Percentiles rank a stretch among this genome's conserved stretches.
Conservation (phyloP, 2,113 vertebrate genomes). For the Caretta caretta region DNA sequence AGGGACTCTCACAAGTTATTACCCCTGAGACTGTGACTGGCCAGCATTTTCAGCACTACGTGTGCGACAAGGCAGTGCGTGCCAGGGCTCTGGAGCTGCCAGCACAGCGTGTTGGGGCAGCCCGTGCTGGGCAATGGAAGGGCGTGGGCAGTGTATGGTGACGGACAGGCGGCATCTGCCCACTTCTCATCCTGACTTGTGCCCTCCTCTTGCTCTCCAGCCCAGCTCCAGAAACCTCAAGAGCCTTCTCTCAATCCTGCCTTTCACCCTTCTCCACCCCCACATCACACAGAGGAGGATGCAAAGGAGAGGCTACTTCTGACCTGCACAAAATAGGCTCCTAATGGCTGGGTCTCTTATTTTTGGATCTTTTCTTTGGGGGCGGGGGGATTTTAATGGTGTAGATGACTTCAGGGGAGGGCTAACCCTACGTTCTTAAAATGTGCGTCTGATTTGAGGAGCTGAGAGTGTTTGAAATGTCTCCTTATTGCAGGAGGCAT, state of each 20-base stretch:
- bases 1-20: neutral
- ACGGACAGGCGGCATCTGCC: neutral
- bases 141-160: neutral
- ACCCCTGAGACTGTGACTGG: neutral
- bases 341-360: rapidly evolving
- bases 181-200: neutral
- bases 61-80: neutral
- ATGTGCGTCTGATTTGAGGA: no score
- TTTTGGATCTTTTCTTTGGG: neutral
- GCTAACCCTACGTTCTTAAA: neutral
- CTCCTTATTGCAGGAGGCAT: no score
- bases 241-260: neutral
- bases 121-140: neutral
- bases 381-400: neutral
- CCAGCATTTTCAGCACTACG: neutral
- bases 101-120: neutral
- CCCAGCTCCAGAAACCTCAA: neutral
- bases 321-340: neutral
- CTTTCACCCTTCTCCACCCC: neutral
- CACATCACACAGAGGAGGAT: neutral
- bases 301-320: neutral
- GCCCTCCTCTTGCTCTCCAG: neutral
- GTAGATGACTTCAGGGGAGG: neutral
- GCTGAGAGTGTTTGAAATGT: neutral
- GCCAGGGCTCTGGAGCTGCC: no score